Evolutionary conservation across 2,888 invertebrate species (phyloP).

Genomic region (Synergus laeviventris): DNA sequence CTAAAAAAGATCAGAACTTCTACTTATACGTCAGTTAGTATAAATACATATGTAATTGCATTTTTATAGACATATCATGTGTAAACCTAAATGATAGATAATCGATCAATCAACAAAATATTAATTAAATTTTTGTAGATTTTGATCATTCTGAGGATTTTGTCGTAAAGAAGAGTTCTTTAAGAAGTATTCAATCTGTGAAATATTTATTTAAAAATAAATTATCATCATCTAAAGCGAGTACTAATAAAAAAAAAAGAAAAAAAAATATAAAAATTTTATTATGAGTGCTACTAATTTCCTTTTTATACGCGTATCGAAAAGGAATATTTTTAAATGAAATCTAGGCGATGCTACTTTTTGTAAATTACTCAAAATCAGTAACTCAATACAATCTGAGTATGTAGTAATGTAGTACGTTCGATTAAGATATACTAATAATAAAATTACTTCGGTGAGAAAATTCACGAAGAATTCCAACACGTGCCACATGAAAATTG

Average conservation of each 20-base stretch:
- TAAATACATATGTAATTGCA: neutral
- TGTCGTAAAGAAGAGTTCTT: neutral
- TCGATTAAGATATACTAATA: conserved; percentile 20
- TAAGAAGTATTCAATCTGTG: neutral
- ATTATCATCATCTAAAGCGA: neutral
- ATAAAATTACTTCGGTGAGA: conserved; percentile 41
- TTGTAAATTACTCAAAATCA: conserved; percentile 6
- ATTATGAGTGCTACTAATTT: neutral
- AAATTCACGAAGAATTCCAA: conserved; percentile 16
- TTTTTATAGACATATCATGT: neutral
- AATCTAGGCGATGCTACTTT: neutral
- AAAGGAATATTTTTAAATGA: neutral
- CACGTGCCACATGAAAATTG: neutral
- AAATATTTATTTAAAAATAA: neutral
- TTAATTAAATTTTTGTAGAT: neutral
- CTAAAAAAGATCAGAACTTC: neutral
- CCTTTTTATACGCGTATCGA: neutral
- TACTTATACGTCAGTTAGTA: neutral
- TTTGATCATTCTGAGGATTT: neutral
- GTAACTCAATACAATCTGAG: conserved; percentile 5
- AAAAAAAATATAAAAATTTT: neutral
- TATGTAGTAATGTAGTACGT: neutral
- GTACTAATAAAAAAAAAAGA: neutral
- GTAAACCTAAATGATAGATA: neutral
- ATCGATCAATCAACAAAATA: neutral